A percentile compares a stretch with the other conserved stretches of the same genome.
Evolutionary conservation across 2,797 vertebrate genomes (phyloP).

Genomic region (Sebastes iracundus): DNA sequence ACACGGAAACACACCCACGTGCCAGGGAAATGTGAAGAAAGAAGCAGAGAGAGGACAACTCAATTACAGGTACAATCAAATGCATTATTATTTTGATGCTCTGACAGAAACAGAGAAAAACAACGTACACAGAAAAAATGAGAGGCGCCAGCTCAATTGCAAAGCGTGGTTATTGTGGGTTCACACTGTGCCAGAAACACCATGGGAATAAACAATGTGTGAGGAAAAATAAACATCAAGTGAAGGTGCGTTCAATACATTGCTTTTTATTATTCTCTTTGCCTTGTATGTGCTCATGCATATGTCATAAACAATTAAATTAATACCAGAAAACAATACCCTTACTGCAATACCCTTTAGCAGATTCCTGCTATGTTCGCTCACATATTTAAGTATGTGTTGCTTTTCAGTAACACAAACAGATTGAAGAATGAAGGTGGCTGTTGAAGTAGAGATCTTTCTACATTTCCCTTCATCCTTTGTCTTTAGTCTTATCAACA

Average conservation of each 20-base stretch:
- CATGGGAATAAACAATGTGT: conserved; percentile 49
- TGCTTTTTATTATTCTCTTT: conserved; percentile 36
- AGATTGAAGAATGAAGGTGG: not conserved
- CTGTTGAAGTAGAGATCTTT: not conserved
- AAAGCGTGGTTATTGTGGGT: conserved; percentile 46
- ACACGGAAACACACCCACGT: conserved; percentile 29
- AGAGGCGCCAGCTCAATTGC: conserved; percentile 12
- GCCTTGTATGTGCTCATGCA: not conserved
- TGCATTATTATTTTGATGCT: conserved; percentile 44
- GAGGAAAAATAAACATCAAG: conserved; percentile 47
- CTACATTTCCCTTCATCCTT: conserved; percentile 9
- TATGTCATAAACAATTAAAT: conserved; percentile 22
- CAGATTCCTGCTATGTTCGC: conserved; percentile 9
- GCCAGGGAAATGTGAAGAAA: conserved; percentile 34
- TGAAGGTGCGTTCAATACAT: conserved; percentile 11
- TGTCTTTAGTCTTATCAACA: conserved; percentile 46
- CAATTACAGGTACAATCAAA: conserved; percentile 61
- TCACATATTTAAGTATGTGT: not conserved
- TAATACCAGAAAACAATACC: conserved; percentile 6
- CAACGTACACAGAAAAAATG: not conserved
- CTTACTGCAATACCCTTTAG: not conserved
- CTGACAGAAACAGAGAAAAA: conserved; percentile 27
- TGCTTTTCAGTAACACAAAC: not conserved
- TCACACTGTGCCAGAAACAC: conserved; percentile 34
- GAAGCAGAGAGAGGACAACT: conserved; percentile 46